Percentiles rank a stretch among this genome's conserved stretches.
Evolutionary conservation across 2,888 invertebrate genomes (phyloP).

Genomic region (Cheilosia urbana): DNA sequence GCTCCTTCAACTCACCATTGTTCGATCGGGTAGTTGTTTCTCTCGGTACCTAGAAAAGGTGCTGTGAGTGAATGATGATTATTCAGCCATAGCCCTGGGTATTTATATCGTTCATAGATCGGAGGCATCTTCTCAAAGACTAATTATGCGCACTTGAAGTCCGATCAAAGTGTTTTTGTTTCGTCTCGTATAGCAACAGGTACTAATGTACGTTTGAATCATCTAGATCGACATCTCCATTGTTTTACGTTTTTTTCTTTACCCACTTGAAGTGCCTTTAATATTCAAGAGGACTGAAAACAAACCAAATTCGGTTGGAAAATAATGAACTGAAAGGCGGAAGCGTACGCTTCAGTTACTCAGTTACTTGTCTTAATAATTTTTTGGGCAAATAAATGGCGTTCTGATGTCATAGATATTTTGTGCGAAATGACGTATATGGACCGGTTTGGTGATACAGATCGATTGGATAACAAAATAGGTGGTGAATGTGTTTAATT

Average conservation of each 20-base stretch:
- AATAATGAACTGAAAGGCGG: slow-evolving; percentile 48
- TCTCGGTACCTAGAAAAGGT: slow-evolving; percentile 1
- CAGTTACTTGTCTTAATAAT: slow-evolving; percentile 49
- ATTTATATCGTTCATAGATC: slow-evolving; percentile 62
- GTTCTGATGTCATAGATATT: slow-evolving; percentile 46
- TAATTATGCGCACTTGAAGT: slow-evolving; percentile 58
- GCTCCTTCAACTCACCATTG: slow-evolving; percentile 55
- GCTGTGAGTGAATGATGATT: slow-evolving; percentile 63
- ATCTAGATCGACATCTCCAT: slow-evolving; percentile 42
- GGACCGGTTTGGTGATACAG: slow-evolving; percentile 11
- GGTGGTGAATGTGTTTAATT: slow-evolving; percentile 4
- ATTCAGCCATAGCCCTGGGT: slow-evolving; percentile 36
- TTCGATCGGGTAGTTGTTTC: slow-evolving; percentile 15
- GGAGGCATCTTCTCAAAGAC: slow-evolving; percentile 31
- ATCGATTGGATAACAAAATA: neutral
- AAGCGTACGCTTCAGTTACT: slow-evolving; percentile 52
- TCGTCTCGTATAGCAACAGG: neutral
- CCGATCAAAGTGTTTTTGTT: slow-evolving; percentile 29
- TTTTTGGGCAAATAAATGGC: slow-evolving; percentile 40
- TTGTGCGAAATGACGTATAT: slow-evolving; percentile 3
- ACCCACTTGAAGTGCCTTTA: slow-evolving; percentile 18
- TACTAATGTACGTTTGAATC: slow-evolving; percentile 11
- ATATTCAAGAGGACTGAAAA: slow-evolving; percentile 26
- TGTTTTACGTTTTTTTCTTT: neutral
- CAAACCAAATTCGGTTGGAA: slow-evolving; percentile 25